phyloP scores from a whole-genome alignment of 1,140 invertebrate genomes.

The Glossosoma conforme region DNA sequence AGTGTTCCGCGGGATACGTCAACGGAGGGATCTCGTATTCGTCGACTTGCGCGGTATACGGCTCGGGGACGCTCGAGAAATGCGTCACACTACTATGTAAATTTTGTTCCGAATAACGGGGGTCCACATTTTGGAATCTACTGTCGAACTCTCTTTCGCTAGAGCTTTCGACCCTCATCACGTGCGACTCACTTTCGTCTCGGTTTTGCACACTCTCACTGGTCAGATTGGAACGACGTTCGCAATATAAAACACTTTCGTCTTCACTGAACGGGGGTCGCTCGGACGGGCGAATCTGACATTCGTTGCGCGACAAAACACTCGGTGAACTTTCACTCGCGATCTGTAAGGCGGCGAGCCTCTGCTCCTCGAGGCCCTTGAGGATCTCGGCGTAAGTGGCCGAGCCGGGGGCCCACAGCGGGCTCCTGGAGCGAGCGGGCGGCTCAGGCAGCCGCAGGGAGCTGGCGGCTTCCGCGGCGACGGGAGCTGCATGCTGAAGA shows the following conservation, averaged over 20 bases:
- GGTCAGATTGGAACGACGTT: neutral
- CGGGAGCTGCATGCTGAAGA: neutral
- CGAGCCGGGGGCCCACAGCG: conserved; percentile 66
- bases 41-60: neutral
- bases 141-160: neutral
- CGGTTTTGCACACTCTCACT: neutral
- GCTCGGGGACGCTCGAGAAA: neutral
- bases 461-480: neutral
- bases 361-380: conserved; percentile 50
- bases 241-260: too few relatives aligned
- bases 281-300: neutral
- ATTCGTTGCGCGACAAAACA: conserved; percentile 7
- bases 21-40: conserved; percentile 28
- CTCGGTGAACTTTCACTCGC: conserved; percentile 18
- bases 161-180: neutral
- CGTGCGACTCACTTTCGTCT: neutral
- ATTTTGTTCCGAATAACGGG: neutral
- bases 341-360: conserved; percentile 11
- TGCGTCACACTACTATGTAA: neutral
- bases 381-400: conserved; percentile 74
- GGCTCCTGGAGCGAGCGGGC: conserved; percentile 57
- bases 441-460: conserved; percentile 3
- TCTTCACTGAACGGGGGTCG: neutral
- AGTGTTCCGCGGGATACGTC: conserved; percentile 27
- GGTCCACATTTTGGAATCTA: neutral